Conservation (phyloP, 2,113 vertebrate genomes). For the Siphamia tubifer region DNA sequence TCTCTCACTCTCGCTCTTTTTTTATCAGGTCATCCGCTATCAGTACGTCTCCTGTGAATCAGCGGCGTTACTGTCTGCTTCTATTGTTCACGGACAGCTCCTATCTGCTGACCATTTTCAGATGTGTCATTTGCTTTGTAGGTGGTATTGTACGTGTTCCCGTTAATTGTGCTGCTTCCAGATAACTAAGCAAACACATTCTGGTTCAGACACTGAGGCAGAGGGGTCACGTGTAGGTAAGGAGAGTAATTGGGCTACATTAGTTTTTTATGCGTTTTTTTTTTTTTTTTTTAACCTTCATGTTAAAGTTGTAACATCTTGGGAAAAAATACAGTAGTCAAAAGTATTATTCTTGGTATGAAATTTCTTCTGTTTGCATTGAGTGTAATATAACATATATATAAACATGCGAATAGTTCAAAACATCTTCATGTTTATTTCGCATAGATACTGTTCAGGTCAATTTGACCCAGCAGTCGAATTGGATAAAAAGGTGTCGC, state of each 20-base stretch:
- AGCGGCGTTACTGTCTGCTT: not conserved
- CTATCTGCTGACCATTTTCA: conserved; percentile 52
- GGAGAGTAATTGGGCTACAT: not conserved
- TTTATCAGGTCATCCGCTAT: conserved; percentile 60
- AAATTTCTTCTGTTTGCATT: no score
- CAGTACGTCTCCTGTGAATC: conserved; percentile 42
- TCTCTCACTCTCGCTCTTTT: conserved; percentile 5
- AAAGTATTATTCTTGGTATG: no score
- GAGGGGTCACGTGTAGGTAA: not conserved
- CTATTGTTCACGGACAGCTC: conserved; percentile 61
- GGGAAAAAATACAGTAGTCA: no score
- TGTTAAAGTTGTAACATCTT: no score
- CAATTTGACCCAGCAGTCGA: no score
- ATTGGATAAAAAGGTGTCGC: no score
- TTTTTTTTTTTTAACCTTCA: no score
- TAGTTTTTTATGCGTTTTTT: no score
- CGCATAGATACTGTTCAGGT: no score
- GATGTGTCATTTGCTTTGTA: conserved; percentile 13
- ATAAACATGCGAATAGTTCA: no score
- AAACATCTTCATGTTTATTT: no score
- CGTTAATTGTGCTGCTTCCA: conserved; percentile 9
- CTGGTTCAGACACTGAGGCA: not conserved
- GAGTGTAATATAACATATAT: no score
- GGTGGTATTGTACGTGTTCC: conserved; percentile 12
- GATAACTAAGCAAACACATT: conserved; percentile 33